Evolutionary conservation across 2,888 invertebrate species (phyloP), one percentile per base, ranked within the genome.

Genomic region (Eurytoma adleriae): DNA sequence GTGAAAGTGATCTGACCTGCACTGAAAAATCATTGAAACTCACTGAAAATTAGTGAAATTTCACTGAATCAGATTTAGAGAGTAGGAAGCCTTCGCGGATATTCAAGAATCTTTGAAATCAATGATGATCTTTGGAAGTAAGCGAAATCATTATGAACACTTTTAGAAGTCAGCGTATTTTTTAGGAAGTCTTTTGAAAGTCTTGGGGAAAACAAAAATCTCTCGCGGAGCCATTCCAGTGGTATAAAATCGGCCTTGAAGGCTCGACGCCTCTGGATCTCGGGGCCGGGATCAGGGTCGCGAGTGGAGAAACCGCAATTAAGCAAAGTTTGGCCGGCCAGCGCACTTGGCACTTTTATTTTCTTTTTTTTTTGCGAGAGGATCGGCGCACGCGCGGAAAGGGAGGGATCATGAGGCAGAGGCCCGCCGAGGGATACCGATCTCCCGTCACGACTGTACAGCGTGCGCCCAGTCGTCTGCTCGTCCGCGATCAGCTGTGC

Each of bases 361-460:
- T 12, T 14, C 14, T n/a, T 62, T 62, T 62, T 27, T 30, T 64
- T 3, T 62, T 30, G n/a, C 62, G 2, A 14, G 16, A 2, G n/a
- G 40, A 3, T 40, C 40, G 40, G 4, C 5, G 20, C 24, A 56
- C 30, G 18, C n/a, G 56, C 54, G 10, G 30, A 16, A 16, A 30
- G 30, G 16, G n/a, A 59, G 12, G 30, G 52, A 68, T 50, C 18
- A 57, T 27, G 24, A 61, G 27, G n/a, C 10, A 30, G 52, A 50
- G 48, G 52, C 40, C 40, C 13, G 10, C 10, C 27, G 52, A 14
- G 27, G 78, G 68, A 79, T 79, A 79, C 70, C 30, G 69, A 79
- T 79, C 79, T 79, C 64, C n/a, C 75, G 75, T 79, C 79, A 79
- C 79, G 79, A 79, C 48, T 18, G 62, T 20, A 69, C 77, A 59